Base-by-base conservation (phyloP, 2,888 invertebrate genomes). In the Amphipyra berbera region DNA sequence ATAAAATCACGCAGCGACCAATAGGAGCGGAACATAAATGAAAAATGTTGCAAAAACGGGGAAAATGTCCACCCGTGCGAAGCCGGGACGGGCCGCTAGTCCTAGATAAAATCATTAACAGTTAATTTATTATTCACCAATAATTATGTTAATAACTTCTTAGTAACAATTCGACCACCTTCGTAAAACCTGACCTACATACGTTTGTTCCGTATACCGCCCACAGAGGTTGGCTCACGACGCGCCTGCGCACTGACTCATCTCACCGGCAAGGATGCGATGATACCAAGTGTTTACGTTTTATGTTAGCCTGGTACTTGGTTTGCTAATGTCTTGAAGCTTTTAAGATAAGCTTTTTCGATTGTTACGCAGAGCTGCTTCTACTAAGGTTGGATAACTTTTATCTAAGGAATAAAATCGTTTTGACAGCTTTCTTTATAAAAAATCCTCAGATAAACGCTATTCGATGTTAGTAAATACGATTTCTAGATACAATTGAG, bases 231-330 rank as follows among this genome's bases (percentile, higher is more conserved):
- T 61, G 62, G 63, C 66, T 56, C 73, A 67, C 46, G 50, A 60
- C 82, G 68, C 69, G 78, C 71, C 63, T 70, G 69, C 61, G 55
- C 42, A 50, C 67, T 83, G 83, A 82, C 73, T 82, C 83, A 82
- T 55, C 30, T 30, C 21, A 21, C 21, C 60, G 37, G 37, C 60
- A 62, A 72, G 64, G 71, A 73, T 70, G 58, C 44, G 58, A 53
- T 45, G 56, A 64, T 56, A 47, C 45, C 44, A n/a, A 49, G 35
- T 58, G 75, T 38, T 73, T 55, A 40, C 48, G 21, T 73, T 48
- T 71, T 46, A 77, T 77, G 67, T 6, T n/a, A 10, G 50, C 76
- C 80, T 79, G 40, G 80, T 79, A 77, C 45, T 41, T 54, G 6
- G 6, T 14, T 50, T 54, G 37, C 45, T 13, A 46, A 61, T 57